Evolutionary conservation across 1,140 invertebrate species (phyloP).

Genomic region (Grapholita molesta): DNA sequence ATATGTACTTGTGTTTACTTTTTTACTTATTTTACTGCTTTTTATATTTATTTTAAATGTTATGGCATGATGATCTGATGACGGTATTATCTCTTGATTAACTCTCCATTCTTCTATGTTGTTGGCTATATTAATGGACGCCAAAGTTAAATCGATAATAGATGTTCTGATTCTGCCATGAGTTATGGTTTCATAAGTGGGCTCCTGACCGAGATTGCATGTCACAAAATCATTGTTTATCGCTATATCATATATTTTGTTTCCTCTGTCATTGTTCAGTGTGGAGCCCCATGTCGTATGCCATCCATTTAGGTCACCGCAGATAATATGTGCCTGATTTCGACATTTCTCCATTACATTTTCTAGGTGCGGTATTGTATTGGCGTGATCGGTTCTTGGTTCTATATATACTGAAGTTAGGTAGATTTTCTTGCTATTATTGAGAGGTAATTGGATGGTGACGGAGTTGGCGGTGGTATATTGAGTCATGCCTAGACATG

Average conservation of each 20-base stretch:
- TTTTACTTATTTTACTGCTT: neutral
- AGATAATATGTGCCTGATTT: neutral
- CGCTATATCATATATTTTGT: neutral
- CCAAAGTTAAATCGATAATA: slow-evolving; percentile 1
- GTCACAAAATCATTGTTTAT: neutral
- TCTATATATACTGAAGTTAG: slow-evolving; percentile 21
- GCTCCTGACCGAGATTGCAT: slow-evolving; percentile 8
- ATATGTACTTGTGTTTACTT: neutral
- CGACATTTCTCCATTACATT: no score
- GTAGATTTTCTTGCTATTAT: neutral
- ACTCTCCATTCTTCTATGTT: neutral
- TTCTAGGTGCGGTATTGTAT: neutral
- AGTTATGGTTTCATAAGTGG: slow-evolving; percentile 20
- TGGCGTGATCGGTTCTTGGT: slow-evolving; percentile 6
- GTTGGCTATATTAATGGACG: neutral
- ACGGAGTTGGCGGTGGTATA: slow-evolving; percentile 19
- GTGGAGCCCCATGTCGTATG: slow-evolving; percentile 11
- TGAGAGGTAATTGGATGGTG: neutral
- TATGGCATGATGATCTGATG: neutral
- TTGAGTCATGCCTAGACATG: slow-evolving; percentile 18
- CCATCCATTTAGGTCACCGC: slow-evolving; percentile 23
- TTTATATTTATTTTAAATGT: neutral
- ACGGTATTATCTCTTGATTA: neutral
- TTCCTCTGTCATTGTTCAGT: neutral
- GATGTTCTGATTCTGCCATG: neutral